These are phyloP conservation scores for Glaucomys volans DNA, from an alignment of 2,113 vertebrate species.

Conservation along the genomic window DNA sequence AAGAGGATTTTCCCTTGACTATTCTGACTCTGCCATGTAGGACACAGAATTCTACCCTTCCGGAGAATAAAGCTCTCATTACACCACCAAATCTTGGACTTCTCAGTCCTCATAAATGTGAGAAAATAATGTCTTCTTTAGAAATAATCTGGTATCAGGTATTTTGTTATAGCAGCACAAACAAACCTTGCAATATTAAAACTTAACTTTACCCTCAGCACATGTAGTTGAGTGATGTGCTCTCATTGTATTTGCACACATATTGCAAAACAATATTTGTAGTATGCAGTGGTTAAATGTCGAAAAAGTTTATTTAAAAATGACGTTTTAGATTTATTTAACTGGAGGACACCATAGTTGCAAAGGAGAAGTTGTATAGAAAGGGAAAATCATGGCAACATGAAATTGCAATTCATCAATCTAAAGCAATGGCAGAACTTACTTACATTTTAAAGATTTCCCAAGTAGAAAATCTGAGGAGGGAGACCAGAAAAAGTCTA, in stretches of 20 bases:
- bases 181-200: not conserved
- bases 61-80: not conserved
- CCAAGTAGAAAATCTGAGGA: fast-evolving
- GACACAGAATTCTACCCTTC: not conserved
- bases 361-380: not conserved
- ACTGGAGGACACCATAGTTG: not conserved
- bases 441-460: not conserved
- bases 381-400: not conserved
- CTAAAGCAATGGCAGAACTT: not conserved
- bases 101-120: not conserved
- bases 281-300: not conserved
- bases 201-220: not conserved
- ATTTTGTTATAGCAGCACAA: not conserved
- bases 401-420: not conserved
- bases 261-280: not conserved
- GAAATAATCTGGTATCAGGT: not conserved
- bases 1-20: fast-evolving
- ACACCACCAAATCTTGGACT: not conserved
- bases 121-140: not conserved
- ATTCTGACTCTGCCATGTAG: not conserved
- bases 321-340: not conserved
- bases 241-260: not conserved
- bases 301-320: not conserved
- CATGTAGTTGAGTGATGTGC: not conserved
- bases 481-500: not conserved